Evolutionary conservation across 2,797 vertebrate species (phyloP).

Genomic region (Melanotaenia boesemani): DNA sequence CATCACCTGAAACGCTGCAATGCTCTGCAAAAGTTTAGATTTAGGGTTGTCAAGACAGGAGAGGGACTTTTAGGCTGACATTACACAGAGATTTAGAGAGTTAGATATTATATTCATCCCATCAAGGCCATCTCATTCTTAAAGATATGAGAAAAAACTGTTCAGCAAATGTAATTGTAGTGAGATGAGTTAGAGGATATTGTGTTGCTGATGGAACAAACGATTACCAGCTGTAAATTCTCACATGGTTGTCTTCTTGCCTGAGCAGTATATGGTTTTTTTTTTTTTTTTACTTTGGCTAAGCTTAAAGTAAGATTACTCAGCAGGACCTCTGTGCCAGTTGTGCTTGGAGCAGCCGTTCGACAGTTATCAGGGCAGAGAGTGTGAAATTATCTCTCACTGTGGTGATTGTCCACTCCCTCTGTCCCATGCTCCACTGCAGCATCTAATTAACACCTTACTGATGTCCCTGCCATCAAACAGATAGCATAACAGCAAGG

Average conservation of each 20-base stretch:
- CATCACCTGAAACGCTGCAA: background rate
- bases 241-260: constrained; percentile 7
- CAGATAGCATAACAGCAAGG: constrained; percentile 21
- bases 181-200: background rate
- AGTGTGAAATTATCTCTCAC: constrained; percentile 80
- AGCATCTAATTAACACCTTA: constrained; percentile 71
- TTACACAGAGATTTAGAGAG: background rate
- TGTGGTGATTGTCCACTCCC: constrained; percentile 64
- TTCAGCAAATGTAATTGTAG: background rate
- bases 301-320: constrained; percentile 46
- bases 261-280: constrained; percentile 1
- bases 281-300: constrained; percentile 30
- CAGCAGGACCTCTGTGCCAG: constrained; percentile 47
- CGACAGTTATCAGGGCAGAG: constrained; percentile 70
- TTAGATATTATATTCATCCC: background rate
- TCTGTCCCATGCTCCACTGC: constrained; percentile 65
- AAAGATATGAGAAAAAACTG: background rate
- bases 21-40: background rate
- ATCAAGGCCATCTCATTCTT: background rate
- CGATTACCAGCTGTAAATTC: constrained; percentile 7
- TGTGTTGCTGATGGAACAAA: constrained; percentile 9
- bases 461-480: constrained; percentile 49
- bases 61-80: background rate
- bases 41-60: background rate
- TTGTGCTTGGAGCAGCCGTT: constrained; percentile 62